These are phyloP conservation scores for Poeciliopsis gracilis DNA, from an alignment of 2,797 vertebrate species.

Conservation along the genomic window DNA sequence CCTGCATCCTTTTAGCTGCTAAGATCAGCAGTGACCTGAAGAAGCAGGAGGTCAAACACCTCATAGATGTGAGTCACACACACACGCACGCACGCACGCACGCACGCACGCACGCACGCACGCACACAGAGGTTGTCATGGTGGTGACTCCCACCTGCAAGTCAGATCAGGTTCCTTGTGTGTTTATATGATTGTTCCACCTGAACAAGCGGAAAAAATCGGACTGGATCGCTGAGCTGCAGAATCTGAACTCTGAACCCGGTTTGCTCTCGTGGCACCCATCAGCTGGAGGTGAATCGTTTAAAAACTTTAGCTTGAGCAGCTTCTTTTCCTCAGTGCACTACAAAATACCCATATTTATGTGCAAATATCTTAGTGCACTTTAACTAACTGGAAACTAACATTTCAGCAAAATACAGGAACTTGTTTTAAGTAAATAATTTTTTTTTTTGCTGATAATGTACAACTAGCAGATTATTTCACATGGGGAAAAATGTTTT, in stretches of 20 bases:
- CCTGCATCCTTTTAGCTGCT: constrained; percentile 92
- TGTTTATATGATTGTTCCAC: constrained; percentile 9
- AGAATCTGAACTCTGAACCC: background rate
- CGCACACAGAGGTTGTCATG: background rate
- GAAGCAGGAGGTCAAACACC: constrained; percentile 93
- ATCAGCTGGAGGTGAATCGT: background rate
- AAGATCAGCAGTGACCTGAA: constrained; percentile 98
- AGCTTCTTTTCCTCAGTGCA: background rate
- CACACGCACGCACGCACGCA: background rate
- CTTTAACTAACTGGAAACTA: too few relatives aligned
- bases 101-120: background rate
- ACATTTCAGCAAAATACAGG: too few relatives aligned
- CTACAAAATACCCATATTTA: too few relatives aligned
- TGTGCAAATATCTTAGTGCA: too few relatives aligned
- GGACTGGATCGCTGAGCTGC: constrained; percentile 6
- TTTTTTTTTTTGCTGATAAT: too few relatives aligned
- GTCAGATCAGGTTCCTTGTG: constrained; percentile 35
- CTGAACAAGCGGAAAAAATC: constrained; percentile 19
- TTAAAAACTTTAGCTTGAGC: background rate
- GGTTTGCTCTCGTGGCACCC: background rate
- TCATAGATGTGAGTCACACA: constrained; percentile 89
- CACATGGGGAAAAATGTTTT: too few relatives aligned
- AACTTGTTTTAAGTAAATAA: too few relatives aligned
- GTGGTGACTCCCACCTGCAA: background rate
- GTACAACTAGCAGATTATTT: too few relatives aligned